These are phyloP conservation scores for Verasper variegatus DNA, from an alignment of 2,113 vertebrate genomes.

Conservation along the genomic window DNA sequence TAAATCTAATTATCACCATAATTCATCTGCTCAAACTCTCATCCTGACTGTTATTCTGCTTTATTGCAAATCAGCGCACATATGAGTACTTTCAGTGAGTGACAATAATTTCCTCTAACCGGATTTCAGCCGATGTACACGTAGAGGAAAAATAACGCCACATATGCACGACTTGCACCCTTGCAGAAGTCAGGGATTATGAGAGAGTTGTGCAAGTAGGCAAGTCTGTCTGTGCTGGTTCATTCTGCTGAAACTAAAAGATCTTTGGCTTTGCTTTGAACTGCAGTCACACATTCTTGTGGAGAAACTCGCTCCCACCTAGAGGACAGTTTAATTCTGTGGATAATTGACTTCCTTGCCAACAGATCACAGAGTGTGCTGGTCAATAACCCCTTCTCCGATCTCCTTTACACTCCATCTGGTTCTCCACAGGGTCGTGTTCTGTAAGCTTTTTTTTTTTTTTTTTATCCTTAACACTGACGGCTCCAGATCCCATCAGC, in stretches of 20 bases:
- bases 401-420: neutral
- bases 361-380: neutral
- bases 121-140: constrained; percentile 44
- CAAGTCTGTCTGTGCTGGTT: neutral
- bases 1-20: constrained; percentile 37
- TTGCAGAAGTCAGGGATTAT: constrained; percentile 26
- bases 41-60: constrained; percentile 10
- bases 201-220: constrained; percentile 21
- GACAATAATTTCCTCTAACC: constrained; percentile 39
- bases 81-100: constrained; percentile 18
- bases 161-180: constrained; percentile 3
- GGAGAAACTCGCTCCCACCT: neutral
- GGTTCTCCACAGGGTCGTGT: neutral
- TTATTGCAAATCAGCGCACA: constrained; percentile 37
- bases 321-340: neutral
- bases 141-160: constrained; percentile 22
- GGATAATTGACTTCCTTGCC: neutral
- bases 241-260: neutral
- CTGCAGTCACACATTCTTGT: neutral
- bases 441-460: neutral
- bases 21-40: constrained; percentile 10
- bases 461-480: neutral
- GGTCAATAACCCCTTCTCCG: neutral
- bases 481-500: neutral
- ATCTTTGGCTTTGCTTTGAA: constrained; percentile 35